Evolutionary conservation across 2,888 invertebrate genomes (phyloP).

Genomic region (Callimorpha dominula): DNA sequence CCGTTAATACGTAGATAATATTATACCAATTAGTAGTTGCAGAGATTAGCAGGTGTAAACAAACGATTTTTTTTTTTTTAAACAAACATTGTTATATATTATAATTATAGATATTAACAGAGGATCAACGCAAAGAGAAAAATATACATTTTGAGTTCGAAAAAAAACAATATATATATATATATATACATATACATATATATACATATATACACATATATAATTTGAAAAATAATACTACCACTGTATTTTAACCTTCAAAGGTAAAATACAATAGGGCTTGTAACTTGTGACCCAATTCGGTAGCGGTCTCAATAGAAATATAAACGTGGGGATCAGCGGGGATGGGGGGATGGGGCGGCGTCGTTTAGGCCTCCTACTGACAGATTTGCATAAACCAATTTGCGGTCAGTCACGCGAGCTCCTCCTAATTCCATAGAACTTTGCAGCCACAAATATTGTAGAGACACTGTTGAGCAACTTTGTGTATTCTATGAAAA

Average conservation of each 20-base stretch:
- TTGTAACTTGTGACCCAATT: conserved; percentile 41
- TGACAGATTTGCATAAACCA: conserved; percentile 60
- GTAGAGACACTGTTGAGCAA: conserved; percentile 4
- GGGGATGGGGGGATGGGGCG: conserved; percentile 10
- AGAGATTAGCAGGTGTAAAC: too few relatives aligned
- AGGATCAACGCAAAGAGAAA: too few relatives aligned
- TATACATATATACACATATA: not conserved
- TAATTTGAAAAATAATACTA: not conserved
- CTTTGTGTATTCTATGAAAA: not conserved
- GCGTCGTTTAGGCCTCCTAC: conserved; percentile 11
- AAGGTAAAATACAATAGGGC: conserved; percentile 23
- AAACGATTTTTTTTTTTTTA: too few relatives aligned
- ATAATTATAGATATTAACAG: too few relatives aligned
- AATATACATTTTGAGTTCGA: too few relatives aligned
- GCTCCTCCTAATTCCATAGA: conserved; percentile 14
- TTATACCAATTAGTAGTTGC: too few relatives aligned
- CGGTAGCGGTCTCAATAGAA: conserved; percentile 39
- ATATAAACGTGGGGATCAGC: conserved; percentile 36
- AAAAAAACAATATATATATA: too few relatives aligned
- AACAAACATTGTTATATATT: too few relatives aligned
- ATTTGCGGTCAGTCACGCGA: conserved; percentile 62
- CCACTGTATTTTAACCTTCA: not conserved
- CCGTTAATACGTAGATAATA: too few relatives aligned
- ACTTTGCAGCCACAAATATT: conserved; percentile 12
- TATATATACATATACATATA: too few relatives aligned